Conservation (phyloP, 2,113 vertebrate genomes). For the Talpa occidentalis region DNA sequence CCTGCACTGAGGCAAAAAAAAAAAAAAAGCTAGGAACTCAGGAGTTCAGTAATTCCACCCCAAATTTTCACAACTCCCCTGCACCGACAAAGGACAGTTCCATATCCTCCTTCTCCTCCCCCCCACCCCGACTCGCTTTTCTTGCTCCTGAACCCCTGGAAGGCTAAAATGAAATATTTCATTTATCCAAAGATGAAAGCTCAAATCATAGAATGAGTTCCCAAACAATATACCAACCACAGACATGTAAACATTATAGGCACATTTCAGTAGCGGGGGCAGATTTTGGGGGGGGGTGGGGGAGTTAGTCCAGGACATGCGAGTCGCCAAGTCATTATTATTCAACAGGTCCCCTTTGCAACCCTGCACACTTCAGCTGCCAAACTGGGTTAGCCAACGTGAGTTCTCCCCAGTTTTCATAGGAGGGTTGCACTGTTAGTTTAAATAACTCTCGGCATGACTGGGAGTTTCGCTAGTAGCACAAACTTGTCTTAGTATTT, state of each 20-base stretch:
- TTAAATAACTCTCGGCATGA: neutral
- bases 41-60: neutral
- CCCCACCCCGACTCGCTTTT: neutral
- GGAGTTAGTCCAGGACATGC: neutral
- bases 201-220: neutral
- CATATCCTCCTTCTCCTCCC: neutral
- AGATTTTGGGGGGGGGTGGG: neutral
- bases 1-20: neutral
- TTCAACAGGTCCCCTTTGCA: slow-evolving; percentile 71
- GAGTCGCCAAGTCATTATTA: neutral
- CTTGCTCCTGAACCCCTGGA: neutral
- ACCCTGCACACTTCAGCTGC: neutral
- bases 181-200: slow-evolving; percentile 10
- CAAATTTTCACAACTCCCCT: neutral
- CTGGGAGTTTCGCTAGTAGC: neutral
- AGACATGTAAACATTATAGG: neutral
- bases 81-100: neutral
- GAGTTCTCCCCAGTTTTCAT: neutral
- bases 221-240: neutral
- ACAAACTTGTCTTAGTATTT: neutral
- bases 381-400: neutral
- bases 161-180: slow-evolving; percentile 40
- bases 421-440: neutral
- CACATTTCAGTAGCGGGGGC: neutral
- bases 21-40: neutral